These are phyloP conservation scores for Dolichotis patagonum DNA, from an alignment of 2,113 vertebrate genomes.

Conservation along the genomic window DNA sequence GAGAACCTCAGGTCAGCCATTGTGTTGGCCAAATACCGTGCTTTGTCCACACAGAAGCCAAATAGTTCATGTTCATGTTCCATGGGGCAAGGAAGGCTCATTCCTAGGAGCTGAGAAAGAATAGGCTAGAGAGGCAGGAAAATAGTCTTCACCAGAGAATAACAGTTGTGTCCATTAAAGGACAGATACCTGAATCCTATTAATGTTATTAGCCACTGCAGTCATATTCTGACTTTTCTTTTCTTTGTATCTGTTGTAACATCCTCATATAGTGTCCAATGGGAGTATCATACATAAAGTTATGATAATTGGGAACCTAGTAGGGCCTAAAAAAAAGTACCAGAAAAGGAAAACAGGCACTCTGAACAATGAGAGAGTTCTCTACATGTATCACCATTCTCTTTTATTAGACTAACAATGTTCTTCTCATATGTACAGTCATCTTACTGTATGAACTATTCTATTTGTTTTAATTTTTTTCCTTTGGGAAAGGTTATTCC, in stretches of 20 bases:
- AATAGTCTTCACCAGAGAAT: not conserved
- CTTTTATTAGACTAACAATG: not conserved
- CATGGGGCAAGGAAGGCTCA: not conserved
- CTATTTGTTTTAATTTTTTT: not conserved
- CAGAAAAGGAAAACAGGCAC: not conserved
- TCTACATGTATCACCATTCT: not conserved
- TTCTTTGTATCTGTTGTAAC: not conserved
- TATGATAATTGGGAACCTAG: not conserved
- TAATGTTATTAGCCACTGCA: not conserved
- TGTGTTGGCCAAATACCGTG: not conserved
- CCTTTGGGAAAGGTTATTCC: too few species aligned
- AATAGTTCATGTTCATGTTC: not conserved
- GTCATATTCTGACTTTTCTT: too few species aligned
- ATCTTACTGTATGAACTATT: not conserved
- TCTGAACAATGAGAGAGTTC: not conserved
- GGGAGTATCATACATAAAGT: not conserved
- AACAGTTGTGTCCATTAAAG: not conserved
- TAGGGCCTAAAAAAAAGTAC: not conserved
- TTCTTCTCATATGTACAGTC: not conserved
- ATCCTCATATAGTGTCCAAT: too few species aligned
- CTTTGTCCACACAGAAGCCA: not conserved
- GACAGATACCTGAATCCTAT: not conserved
- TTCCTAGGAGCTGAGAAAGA: not conserved
- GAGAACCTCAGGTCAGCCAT: not conserved
- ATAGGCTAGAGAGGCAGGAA: not conserved